Conservation (phyloP, 2,113 vertebrate species). For the Spea multiplicata region DNA sequence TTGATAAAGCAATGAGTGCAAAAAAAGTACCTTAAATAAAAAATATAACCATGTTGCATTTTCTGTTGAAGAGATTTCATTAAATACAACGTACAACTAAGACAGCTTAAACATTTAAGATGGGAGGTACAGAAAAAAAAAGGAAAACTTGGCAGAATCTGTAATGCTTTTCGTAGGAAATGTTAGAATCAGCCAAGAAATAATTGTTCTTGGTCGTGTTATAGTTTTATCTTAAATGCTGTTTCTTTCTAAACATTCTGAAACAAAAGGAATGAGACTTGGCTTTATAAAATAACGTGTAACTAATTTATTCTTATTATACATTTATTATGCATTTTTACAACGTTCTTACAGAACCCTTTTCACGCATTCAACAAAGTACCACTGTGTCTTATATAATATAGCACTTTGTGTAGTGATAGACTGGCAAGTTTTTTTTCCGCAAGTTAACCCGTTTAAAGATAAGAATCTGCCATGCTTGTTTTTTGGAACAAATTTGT, state of each 20-base stretch:
- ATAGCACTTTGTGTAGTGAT: constrained; percentile 3
- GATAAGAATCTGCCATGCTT: too few relatives aligned
- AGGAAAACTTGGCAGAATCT: constrained; percentile 5
- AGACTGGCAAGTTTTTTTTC: not conserved
- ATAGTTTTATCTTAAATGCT: constrained; percentile 20
- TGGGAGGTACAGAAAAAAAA: constrained; percentile 12
- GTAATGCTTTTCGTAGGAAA: not conserved
- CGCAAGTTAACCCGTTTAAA: constrained; percentile 8
- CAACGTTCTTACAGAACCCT: too few relatives aligned
- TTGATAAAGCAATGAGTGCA: too few relatives aligned
- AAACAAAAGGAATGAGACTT: constrained; percentile 18
- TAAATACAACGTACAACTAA: not conserved
- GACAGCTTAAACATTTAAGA: constrained; percentile 3
- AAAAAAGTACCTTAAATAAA: too few relatives aligned
- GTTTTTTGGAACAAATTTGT: too few relatives aligned
- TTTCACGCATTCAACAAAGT: constrained; percentile 9
- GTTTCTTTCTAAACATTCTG: constrained; percentile 19
- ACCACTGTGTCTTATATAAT: constrained; percentile 28
- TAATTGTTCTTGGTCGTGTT: constrained; percentile 21
- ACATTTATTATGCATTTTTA: constrained; percentile 32
- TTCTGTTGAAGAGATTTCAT: not conserved
- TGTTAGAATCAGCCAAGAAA: constrained; percentile 19
- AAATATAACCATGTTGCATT: too few relatives aligned
- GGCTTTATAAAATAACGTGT: constrained; percentile 9
- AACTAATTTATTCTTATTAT: constrained; percentile 28